These are phyloP conservation scores for Campodea augens DNA, from an alignment of 1,140 invertebrate genomes.

Conservation along the genomic window DNA sequence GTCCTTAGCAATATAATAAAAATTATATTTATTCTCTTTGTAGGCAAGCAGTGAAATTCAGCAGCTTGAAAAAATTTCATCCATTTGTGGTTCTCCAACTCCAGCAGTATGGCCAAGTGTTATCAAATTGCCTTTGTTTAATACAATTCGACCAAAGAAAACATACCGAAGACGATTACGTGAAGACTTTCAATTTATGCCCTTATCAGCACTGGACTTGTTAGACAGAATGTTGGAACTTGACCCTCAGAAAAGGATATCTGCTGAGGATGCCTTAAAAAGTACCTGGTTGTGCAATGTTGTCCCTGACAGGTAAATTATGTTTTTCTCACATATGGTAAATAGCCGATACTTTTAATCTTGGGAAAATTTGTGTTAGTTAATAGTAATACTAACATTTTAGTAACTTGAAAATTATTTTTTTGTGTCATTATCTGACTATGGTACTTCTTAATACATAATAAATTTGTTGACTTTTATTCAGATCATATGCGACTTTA, in stretches of 20 bases:
- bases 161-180: conserved; percentile 66
- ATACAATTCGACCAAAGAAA: conserved; percentile 88
- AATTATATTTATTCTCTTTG: too few relatives aligned
- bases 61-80: conserved; percentile 87
- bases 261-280: conserved; percentile 82
- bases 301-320: conserved; percentile 66
- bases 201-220: conserved; percentile 67
- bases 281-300: conserved; percentile 84
- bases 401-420: too few relatives aligned
- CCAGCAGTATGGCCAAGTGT: conserved; percentile 95
- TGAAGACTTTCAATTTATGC: conserved; percentile 88
- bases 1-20: too few relatives aligned
- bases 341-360: too few relatives aligned
- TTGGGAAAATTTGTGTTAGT: too few relatives aligned
- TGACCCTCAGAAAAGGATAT: conserved; percentile 83
- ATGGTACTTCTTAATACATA: too few relatives aligned
- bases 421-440: too few relatives aligned
- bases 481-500: too few relatives aligned
- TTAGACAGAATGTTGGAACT: conserved; percentile 92
- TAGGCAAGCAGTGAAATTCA: conserved; percentile 80
- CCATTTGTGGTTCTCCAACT: conserved; percentile 85
- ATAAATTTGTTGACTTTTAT: too few relatives aligned
- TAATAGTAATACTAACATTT: too few relatives aligned
- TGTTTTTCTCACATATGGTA: too few relatives aligned
- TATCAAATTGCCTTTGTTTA: conserved; percentile 80